phyloP scores from a whole-genome alignment of 2,888 invertebrate genomes.

The Lamproptera curius region DNA sequence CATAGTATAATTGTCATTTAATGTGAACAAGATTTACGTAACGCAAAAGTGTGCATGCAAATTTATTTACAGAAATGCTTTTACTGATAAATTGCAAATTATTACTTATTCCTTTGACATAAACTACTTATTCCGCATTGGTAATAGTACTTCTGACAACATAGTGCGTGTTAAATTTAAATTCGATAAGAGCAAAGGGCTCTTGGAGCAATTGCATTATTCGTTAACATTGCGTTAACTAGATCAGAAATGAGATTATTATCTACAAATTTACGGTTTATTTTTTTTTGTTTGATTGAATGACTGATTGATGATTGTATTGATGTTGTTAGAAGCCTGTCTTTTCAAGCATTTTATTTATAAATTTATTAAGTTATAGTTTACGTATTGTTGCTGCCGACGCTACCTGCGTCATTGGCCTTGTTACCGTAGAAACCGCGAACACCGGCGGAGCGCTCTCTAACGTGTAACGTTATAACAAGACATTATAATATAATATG shows the following conservation, averaged over 20 bases:
- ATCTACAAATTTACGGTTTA: neutral
- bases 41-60: no score
- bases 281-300: neutral
- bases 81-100: no score
- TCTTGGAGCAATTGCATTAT: neutral
- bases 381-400: slow-evolving; percentile 7
- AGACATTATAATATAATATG: neutral
- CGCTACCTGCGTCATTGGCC: slow-evolving; percentile 18
- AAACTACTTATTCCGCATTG: no score
- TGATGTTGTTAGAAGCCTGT: neutral
- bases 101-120: no score
- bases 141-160: no score
- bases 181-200: no score
- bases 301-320: neutral
- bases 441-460: slow-evolving; percentile 14
- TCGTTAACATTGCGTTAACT: neutral
- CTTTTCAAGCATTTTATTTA: neutral
- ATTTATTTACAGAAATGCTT: no score
- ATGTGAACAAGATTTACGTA: no score
- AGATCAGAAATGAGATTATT: neutral
- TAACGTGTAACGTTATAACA: slow-evolving; percentile 13
- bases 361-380: no score
- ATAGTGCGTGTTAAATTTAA: no score
- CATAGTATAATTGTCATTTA: no score
- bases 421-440: slow-evolving; percentile 21